Conservation (phyloP, 2,113 vertebrate species). For the Panthera tigris region DNA sequence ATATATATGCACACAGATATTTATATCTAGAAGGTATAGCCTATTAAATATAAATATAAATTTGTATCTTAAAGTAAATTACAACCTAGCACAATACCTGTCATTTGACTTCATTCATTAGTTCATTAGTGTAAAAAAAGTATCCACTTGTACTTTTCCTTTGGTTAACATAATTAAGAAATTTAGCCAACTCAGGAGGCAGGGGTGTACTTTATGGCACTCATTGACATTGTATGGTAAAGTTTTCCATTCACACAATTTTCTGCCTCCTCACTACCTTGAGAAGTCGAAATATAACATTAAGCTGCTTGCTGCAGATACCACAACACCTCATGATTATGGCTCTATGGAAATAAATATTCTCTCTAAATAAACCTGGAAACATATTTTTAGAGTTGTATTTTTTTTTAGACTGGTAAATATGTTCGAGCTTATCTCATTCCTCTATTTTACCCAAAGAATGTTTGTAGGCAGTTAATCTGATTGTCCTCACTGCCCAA, state of each 20-base stretch:
- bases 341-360: constrained; percentile 45
- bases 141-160: not conserved
- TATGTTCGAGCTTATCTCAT: not conserved
- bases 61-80: not conserved
- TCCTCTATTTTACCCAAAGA: not conserved
- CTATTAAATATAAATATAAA: not conserved
- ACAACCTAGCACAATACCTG: not conserved
- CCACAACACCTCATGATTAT: constrained; percentile 29
- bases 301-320: not conserved
- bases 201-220: not conserved
- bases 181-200: not conserved
- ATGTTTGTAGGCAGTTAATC: not conserved
- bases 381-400: constrained; percentile 10
- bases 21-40: not conserved
- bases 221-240: not conserved
- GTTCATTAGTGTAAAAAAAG: not conserved
- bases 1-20: not conserved
- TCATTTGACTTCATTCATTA: not conserved
- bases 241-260: not conserved
- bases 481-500: not conserved
- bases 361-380: constrained; percentile 20
- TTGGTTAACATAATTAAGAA: not conserved
- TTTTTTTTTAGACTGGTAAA: not conserved
- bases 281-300: not conserved
- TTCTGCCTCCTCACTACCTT: not conserved